These are phyloP conservation scores for Acronicta alni DNA, from an alignment of 2,888 invertebrate genomes.

Conservation along the genomic window DNA sequence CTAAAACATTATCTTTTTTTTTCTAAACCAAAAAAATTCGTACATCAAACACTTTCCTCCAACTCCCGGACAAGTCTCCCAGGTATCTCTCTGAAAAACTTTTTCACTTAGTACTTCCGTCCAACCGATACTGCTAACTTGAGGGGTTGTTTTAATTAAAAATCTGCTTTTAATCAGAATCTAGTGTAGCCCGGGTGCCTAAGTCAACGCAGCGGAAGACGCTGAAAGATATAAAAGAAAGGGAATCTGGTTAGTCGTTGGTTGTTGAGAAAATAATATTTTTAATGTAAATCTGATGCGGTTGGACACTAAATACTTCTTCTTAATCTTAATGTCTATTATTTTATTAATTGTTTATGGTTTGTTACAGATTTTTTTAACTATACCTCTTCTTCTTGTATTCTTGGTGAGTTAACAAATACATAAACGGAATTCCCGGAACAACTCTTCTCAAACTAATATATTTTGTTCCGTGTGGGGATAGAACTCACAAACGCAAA, in stretches of 20 bases:
- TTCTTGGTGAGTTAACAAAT: too few relatives aligned
- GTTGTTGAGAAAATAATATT: slow-evolving; percentile 26
- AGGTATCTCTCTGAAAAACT: slow-evolving; percentile 55
- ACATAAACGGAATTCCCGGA: too few relatives aligned
- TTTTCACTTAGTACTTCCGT: slow-evolving; percentile 62
- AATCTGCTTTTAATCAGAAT: slow-evolving; percentile 60
- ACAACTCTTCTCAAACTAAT: too few relatives aligned
- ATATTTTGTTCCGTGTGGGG: too few relatives aligned
- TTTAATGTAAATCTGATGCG: slow-evolving; percentile 22
- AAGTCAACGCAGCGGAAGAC: slow-evolving; percentile 35
- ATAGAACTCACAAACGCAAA: too few relatives aligned
- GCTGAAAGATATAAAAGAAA: slow-evolving; percentile 17
- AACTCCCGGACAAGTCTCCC: slow-evolving; percentile 31
- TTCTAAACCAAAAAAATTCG: background rate
- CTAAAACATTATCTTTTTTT: background rate
- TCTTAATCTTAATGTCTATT: too few relatives aligned
- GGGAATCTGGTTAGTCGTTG: slow-evolving; percentile 8
- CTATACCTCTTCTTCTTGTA: too few relatives aligned
- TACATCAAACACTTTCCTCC: slow-evolving; percentile 27
- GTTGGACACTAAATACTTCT: too few relatives aligned
- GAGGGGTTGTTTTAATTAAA: slow-evolving; percentile 68
- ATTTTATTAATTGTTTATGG: too few relatives aligned
- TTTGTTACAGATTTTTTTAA: too few relatives aligned
- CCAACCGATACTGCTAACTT: slow-evolving; percentile 58
- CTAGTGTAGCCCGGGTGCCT: slow-evolving; percentile 36